Conservation (phyloP, 2,888 invertebrate genomes). For the Odontocerum albicorne region DNA sequence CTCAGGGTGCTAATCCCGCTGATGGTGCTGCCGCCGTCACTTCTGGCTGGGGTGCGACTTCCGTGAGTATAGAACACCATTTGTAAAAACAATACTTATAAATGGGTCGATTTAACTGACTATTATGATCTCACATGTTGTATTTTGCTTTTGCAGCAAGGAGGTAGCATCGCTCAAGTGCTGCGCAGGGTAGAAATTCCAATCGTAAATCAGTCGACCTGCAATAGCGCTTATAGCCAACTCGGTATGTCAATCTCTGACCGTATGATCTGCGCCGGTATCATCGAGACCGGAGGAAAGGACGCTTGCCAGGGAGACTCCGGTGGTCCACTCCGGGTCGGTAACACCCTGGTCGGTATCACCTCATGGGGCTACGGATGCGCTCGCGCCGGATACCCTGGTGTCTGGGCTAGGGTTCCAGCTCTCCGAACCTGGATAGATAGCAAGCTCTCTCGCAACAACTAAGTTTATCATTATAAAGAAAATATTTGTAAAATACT, state of each 20-base stretch:
- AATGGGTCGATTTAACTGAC: too few relatives aligned
- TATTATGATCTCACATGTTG: too few relatives aligned
- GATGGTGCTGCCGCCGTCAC: conserved; percentile 49
- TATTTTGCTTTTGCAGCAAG: too few relatives aligned
- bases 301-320: conserved; percentile 61
- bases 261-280: conserved; percentile 52
- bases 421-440: too few relatives aligned
- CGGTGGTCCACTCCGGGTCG: conserved; percentile 57
- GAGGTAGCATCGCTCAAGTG: neutral
- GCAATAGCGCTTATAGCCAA: conserved; percentile 1
- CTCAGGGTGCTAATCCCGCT: conserved; percentile 40
- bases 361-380: conserved; percentile 63
- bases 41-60: conserved; percentile 54
- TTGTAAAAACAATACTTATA: too few relatives aligned
- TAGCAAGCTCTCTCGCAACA: too few relatives aligned
- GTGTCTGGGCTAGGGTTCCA: conserved; percentile 59
- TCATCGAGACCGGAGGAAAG: conserved; percentile 43
- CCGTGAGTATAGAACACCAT: too few relatives aligned
- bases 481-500: too few relatives aligned
- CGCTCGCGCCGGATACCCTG: conserved; percentile 55
- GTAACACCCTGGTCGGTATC: conserved; percentile 52
- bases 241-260: conserved; percentile 41
- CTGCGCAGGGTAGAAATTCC: conserved; percentile 18
- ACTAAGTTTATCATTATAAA: too few relatives aligned
- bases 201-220: conserved; percentile 14